A percentile compares a stretch with the other conserved stretches of the same genome.
phyloP scores from a whole-genome alignment of 92 coral and sea anemone species.

The Palythoa grandiflora region DNA sequence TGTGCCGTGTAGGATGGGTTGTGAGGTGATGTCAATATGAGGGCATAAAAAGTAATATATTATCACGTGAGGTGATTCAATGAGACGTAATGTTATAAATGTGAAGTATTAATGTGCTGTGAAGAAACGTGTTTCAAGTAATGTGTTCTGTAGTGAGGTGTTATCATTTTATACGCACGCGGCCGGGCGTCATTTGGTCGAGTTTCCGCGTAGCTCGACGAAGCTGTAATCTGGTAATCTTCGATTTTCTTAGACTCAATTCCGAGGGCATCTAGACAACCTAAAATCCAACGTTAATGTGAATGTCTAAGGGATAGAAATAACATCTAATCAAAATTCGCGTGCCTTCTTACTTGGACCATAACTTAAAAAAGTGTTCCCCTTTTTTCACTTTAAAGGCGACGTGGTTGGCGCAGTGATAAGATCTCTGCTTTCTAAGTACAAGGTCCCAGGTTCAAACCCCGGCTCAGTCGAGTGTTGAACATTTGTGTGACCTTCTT shows the following conservation, averaged over 20 bases:
- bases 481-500: no score
- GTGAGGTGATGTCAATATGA: background rate
- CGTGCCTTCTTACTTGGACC: no score
- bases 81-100: background rate
- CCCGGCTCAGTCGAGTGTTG: no score
- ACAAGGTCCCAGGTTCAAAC: background rate
- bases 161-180: slow-evolving; percentile 46
- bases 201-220: slow-evolving; percentile 71
- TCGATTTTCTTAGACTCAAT: slow-evolving; percentile 72
- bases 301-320: no score
- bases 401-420: no score
- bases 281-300: slow-evolving; percentile 27
- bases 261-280: slow-evolving; percentile 75
- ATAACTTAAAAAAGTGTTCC: no score
- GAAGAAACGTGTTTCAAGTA: no score
- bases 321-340: no score
- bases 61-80: background rate
- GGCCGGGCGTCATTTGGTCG: slow-evolving; percentile 79
- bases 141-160: no score
- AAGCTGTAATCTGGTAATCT: slow-evolving; percentile 84
- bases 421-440: no score
- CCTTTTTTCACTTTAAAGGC: no score
- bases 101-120: background rate
- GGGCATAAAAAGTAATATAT: background rate
- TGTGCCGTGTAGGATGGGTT: background rate